Evolutionary conservation across 2,888 invertebrate genomes (phyloP).

Genomic region (Sylvicola cinctus): DNA sequence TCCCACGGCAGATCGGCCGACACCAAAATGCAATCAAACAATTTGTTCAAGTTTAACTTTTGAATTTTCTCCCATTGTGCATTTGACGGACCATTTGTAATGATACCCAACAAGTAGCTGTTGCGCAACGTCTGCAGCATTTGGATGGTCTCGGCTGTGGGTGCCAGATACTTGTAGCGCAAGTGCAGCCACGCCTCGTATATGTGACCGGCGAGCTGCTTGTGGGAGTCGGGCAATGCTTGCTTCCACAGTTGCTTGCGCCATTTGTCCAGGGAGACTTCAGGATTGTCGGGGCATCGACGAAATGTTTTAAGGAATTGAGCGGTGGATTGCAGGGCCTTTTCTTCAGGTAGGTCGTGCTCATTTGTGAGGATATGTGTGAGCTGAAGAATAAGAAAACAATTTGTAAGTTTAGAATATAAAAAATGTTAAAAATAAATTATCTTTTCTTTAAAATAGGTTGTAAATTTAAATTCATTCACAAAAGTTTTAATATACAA

Average conservation of each 20-base stretch:
- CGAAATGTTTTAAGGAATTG: constrained; percentile 56
- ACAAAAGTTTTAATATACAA: too few species aligned
- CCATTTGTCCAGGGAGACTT: constrained; percentile 54
- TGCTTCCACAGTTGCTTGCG: constrained; percentile 56
- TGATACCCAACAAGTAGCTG: constrained; percentile 50
- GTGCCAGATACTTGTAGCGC: constrained; percentile 53
- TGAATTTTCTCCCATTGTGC: constrained; percentile 80
- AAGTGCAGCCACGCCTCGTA: constrained; percentile 60
- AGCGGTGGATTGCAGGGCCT: constrained; percentile 40
- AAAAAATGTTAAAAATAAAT: too few species aligned
- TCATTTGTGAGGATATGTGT: too few species aligned
- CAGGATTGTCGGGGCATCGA: constrained; percentile 58
- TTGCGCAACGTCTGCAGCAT: constrained; percentile 49
- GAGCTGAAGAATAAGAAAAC: too few species aligned
- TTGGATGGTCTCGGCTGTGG: constrained; percentile 43
- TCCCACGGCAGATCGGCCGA: constrained; percentile 73
- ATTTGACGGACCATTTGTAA: constrained; percentile 70
- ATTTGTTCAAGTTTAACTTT: constrained; percentile 42
- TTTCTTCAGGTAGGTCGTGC: constrained; percentile 25
- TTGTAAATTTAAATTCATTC: too few species aligned
- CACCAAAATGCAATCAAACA: constrained; percentile 61
- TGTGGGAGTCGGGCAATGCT: constrained; percentile 51
- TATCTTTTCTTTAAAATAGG: too few species aligned
- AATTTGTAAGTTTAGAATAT: too few species aligned
- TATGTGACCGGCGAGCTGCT: constrained; percentile 48